phyloP scores from a whole-genome alignment of 2,888 invertebrate species.

The Pterobdella sp. region DNA sequence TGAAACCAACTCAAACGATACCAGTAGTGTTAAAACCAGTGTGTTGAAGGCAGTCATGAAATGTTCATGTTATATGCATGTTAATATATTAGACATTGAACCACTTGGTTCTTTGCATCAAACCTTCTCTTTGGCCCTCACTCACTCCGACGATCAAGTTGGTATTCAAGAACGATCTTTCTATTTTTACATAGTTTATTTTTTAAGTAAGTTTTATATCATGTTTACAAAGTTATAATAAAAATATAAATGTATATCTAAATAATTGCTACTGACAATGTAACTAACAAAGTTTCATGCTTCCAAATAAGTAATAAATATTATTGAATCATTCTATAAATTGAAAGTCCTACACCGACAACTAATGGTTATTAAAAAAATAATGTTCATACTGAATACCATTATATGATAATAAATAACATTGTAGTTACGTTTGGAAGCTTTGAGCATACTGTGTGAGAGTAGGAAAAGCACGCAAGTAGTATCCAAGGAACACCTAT shows the following conservation, averaged over 20 bases:
- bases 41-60: background rate
- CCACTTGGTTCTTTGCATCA: background rate
- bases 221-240: too few species aligned
- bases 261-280: too few species aligned
- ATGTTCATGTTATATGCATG: background rate
- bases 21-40: background rate
- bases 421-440: slow-evolving; percentile 62
- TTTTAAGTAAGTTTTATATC: background rate
- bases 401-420: background rate
- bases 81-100: background rate
- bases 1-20: background rate
- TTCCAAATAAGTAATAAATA: too few species aligned
- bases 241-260: too few species aligned
- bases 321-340: too few species aligned
- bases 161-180: background rate
- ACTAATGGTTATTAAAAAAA: background rate
- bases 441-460: slow-evolving; percentile 65
- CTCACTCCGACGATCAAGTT: background rate
- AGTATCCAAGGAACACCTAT: slow-evolving; percentile 60
- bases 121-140: background rate
- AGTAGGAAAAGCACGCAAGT: slow-evolving; percentile 65
- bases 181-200: background rate
- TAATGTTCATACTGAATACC: slow-evolving; percentile 15
- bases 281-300: too few species aligned
- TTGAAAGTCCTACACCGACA: too few species aligned